Percentiles rank a stretch among this genome's conserved stretches.
Conservation (phyloP, 2,113 vertebrate species). For the Henicopernis longicauda region DNA sequence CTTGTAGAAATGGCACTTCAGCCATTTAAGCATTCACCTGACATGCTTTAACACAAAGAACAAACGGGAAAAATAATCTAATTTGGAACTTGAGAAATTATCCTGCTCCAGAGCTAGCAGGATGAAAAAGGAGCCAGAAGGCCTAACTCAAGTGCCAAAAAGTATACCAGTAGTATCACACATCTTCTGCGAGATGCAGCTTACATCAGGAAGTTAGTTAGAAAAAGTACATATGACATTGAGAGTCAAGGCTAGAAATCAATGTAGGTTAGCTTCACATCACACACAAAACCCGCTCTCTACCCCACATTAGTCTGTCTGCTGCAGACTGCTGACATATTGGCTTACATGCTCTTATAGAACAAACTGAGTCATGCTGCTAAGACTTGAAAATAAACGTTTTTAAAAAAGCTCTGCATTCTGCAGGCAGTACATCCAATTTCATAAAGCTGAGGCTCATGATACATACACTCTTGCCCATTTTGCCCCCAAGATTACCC, state of each 20-base stretch:
- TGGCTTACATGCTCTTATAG: background rate
- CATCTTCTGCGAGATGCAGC: background rate
- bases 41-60: background rate
- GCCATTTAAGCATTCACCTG: background rate
- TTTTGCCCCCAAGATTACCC: background rate
- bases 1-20: background rate
- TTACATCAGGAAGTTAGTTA: background rate
- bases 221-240: background rate
- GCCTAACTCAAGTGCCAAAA: background rate
- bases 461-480: background rate
- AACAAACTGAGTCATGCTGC: background rate
- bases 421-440: background rate
- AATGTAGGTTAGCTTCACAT: background rate
- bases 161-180: background rate
- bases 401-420: background rate
- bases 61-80: background rate
- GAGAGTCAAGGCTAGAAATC: background rate
- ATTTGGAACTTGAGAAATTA: slow-evolving; percentile 4
- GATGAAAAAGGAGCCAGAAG: background rate
- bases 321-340: background rate
- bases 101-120: background rate
- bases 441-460: background rate
- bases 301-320: background rate
- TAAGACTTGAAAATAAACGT: background rate
- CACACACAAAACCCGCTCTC: background rate